These are phyloP conservation scores for Amblyjoppa proteus DNA, from an alignment of 2,888 invertebrate species.

Conservation along the genomic window DNA sequence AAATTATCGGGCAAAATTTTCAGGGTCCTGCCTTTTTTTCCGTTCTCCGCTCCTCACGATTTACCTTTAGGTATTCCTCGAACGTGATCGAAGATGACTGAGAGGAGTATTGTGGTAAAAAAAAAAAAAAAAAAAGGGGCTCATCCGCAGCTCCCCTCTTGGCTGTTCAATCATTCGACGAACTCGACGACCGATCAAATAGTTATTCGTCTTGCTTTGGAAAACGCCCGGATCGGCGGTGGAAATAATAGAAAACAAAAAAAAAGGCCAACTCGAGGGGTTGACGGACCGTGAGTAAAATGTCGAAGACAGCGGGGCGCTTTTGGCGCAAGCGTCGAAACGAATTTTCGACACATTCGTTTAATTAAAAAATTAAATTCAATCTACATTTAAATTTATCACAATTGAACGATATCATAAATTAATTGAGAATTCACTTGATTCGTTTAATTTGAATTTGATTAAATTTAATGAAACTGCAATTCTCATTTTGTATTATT, in stretches of 20 bases:
- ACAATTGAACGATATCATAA: no score
- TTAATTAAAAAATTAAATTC: no score
- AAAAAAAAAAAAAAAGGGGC: neutral
- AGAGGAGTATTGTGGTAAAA: neutral
- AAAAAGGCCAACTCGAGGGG: neutral
- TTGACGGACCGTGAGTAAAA: no score
- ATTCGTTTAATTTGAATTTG: no score
- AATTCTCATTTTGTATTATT: no score
- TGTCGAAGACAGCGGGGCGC: no score
- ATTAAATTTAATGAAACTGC: no score
- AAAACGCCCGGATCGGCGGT: neutral
- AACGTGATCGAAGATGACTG: neutral
- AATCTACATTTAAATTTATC: no score
- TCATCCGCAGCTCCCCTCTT: neutral
- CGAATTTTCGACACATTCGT: no score
- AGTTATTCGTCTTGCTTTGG: neutral
- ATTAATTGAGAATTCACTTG: no score
- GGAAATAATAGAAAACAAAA: neutral
- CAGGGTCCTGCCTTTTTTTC: neutral
- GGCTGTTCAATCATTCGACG: neutral
- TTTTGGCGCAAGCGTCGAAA: no score
- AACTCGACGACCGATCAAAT: neutral
- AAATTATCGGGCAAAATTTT: constrained; percentile 31
- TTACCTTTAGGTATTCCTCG: neutral
- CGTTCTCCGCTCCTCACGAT: neutral